These are phyloP conservation scores for Tryphoninae sp. DNA, from an alignment of 2,888 invertebrate genomes.

Conservation along the genomic window DNA sequence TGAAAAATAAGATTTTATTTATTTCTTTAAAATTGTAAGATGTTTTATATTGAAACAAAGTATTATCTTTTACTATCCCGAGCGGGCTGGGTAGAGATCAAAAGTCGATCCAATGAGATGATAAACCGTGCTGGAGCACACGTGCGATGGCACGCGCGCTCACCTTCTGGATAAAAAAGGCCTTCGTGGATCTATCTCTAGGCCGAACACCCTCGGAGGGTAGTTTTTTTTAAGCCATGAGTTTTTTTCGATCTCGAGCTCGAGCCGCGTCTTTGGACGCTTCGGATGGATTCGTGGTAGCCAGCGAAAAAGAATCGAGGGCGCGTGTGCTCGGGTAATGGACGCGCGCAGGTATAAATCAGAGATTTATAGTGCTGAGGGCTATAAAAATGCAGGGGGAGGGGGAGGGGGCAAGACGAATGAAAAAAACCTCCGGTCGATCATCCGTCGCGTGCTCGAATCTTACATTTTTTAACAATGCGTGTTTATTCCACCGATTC, in stretches of 20 bases:
- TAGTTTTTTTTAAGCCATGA: conserved; percentile 56
- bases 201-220: conserved; percentile 39
- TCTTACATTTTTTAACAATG: conserved; percentile 30
- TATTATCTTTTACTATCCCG: conserved; percentile 3
- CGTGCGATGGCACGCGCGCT: conserved; percentile 51
- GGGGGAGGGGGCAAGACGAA: conserved; percentile 20
- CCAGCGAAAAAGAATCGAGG: conserved; percentile 41
- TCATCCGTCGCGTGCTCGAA: conserved; percentile 44
- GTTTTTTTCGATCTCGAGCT: conserved; percentile 49
- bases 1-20: not conserved
- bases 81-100: conserved; percentile 31
- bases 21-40: not conserved
- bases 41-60: not conserved
- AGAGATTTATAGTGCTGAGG: conserved; percentile 57
- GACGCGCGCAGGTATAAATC: conserved; percentile 60
- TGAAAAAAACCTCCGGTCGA: conserved; percentile 23
- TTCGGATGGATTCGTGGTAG: conserved; percentile 55
- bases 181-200: conserved; percentile 8
- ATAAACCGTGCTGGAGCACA: conserved; percentile 43
- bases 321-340: conserved; percentile 47
- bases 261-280: conserved; percentile 28
- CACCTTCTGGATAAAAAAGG: conserved; percentile 41
- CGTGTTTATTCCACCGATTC: not conserved
- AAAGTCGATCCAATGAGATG: conserved; percentile 39
- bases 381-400: conserved; percentile 45